A percentile compares a stretch with the other conserved stretches of the same genome.
Evolutionary conservation across 2,888 invertebrate species (phyloP).

Genomic region (Agriopis marginaria): DNA sequence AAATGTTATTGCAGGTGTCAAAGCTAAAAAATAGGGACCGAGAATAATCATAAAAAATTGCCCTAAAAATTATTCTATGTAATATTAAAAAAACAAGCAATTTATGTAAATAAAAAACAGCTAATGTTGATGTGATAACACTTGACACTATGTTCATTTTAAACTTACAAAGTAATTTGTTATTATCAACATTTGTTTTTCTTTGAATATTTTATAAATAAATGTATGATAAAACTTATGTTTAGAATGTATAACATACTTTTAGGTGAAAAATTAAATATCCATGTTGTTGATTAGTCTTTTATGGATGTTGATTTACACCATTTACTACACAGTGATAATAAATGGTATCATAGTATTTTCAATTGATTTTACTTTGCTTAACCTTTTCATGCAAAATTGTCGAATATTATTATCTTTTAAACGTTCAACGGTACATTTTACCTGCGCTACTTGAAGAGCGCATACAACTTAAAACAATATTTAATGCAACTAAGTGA

Average conservation of each 20-base stretch:
- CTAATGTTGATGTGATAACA: conserved; percentile 62
- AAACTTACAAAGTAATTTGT: conserved; percentile 67
- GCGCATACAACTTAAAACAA: no score
- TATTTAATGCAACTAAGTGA: no score
- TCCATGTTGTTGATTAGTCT: conserved; percentile 86
- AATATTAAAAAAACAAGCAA: not conserved
- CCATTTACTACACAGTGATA: conserved; percentile 84
- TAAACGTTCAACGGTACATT: no score
- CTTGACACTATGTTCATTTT: conserved; percentile 78
- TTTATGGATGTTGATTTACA: conserved; percentile 85
- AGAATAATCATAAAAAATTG: not conserved
- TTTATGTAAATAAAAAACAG: conserved; percentile 44
- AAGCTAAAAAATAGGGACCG: not conserved
- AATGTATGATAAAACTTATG: conserved; percentile 68
- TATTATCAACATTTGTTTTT: conserved; percentile 64
- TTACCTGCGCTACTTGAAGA: no score
- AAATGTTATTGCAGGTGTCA: no score
- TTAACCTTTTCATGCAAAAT: not conserved
- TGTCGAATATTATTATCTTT: no score
- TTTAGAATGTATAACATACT: conserved; percentile 67
- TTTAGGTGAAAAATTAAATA: conserved; percentile 70
- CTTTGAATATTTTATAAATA: conserved; percentile 68
- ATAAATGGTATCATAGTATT: conserved; percentile 81
- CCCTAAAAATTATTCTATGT: not conserved
- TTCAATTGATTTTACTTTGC: conserved; percentile 43